phyloP scores from a whole-genome alignment of 2,888 invertebrate genomes.

The Serripes groenlandicus region DNA sequence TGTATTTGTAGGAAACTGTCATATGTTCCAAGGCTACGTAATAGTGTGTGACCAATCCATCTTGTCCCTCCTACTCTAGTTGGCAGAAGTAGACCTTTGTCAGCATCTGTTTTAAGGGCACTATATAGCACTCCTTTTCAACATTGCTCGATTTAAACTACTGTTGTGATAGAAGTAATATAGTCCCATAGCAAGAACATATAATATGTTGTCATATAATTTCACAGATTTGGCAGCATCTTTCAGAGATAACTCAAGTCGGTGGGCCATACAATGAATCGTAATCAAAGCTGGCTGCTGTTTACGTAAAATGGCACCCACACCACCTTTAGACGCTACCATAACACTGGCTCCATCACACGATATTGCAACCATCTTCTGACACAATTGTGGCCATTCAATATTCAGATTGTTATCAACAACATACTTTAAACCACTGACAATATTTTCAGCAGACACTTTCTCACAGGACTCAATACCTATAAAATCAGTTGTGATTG shows the following conservation, averaged over 20 bases:
- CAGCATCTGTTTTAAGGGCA: slow-evolving; percentile 10
- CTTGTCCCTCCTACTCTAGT: slow-evolving; percentile 42
- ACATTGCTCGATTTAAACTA: slow-evolving; percentile 33
- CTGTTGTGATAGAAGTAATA: slow-evolving; percentile 45
- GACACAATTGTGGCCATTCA: not conserved
- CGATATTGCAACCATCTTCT: not conserved
- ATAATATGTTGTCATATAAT: slow-evolving; percentile 10
- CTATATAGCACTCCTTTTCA: slow-evolving; percentile 15
- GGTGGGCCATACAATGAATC: slow-evolving; percentile 9
- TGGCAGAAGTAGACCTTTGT: slow-evolving; percentile 26
- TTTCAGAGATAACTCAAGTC: not conserved
- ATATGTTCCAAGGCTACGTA: no score
- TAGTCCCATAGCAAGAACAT: not conserved
- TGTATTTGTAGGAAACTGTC: no score
- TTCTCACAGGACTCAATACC: not conserved
- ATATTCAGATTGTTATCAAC: not conserved
- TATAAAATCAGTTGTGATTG: slow-evolving; percentile 16
- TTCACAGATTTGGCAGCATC: slow-evolving; percentile 7
- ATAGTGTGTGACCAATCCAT: slow-evolving; percentile 49
- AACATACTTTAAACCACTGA: not conserved
- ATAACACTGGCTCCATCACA: slow-evolving; percentile 9
- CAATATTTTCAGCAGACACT: not conserved
- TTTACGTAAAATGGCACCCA: not conserved
- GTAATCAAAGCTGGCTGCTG: not conserved
- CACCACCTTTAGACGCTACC: not conserved